Conservation (phyloP, 2,888 invertebrate genomes). For the Bombyx huttoni region DNA sequence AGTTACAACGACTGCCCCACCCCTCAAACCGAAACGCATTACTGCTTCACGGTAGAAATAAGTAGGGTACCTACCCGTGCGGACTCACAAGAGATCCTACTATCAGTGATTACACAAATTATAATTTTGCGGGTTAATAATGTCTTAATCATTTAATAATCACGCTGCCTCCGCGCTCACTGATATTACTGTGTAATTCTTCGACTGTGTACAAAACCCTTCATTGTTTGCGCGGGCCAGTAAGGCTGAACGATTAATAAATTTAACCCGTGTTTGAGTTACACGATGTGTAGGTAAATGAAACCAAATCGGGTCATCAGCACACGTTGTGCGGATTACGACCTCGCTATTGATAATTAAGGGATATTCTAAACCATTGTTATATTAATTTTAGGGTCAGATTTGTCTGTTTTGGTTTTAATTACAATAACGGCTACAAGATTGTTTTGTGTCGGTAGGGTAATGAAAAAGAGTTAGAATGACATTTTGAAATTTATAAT, state of each 20-base stretch:
- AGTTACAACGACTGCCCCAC: too few relatives aligned
- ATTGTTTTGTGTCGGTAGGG: too few relatives aligned
- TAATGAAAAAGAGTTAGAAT: too few relatives aligned
- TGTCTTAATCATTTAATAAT: too few relatives aligned
- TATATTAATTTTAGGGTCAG: conserved; percentile 8
- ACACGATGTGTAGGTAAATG: conserved; percentile 21
- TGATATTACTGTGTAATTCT: conserved; percentile 4
- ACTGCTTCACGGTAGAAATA: too few relatives aligned
- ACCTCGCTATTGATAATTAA: conserved; percentile 21
- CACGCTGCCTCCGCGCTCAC: conserved; percentile 2
- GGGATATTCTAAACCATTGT: conserved; percentile 11
- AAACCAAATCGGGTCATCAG: conserved; percentile 24
- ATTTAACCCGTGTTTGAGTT: conserved; percentile 50
- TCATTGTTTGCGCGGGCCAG: conserved; percentile 37
- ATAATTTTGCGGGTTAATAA: too few relatives aligned
- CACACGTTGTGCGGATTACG: conserved; percentile 19
- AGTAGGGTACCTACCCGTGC: too few relatives aligned
- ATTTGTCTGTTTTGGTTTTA: not conserved
- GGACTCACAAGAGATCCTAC: too few relatives aligned
- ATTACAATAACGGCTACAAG: too few relatives aligned
- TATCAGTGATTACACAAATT: too few relatives aligned
- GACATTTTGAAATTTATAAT: too few relatives aligned
- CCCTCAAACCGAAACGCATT: too few relatives aligned
- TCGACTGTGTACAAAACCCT: conserved; percentile 1
- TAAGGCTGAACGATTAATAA: conserved; percentile 45